These are phyloP conservation scores for Petrolisthes cinctipes DNA, from an alignment of 2,888 invertebrate species.

Conservation along the genomic window DNA sequence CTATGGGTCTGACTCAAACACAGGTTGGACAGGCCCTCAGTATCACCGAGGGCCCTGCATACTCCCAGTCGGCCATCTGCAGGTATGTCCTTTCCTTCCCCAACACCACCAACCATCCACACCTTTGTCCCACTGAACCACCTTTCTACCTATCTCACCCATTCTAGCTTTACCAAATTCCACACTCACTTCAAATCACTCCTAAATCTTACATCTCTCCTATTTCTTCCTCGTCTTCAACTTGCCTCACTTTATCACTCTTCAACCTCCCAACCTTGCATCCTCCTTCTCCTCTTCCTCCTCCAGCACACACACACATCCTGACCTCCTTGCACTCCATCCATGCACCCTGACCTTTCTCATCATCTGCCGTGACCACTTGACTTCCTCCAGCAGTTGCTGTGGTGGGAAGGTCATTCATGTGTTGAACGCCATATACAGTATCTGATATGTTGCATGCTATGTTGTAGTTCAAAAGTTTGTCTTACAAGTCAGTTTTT, in stretches of 20 bases:
- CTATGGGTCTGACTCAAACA: slow-evolving; percentile 92
- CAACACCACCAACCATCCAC: background rate
- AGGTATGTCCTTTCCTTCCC: slow-evolving; percentile 79
- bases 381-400: background rate
- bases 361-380: background rate
- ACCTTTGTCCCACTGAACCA: background rate
- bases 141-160: background rate
- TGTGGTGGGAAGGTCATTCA: background rate
- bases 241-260: background rate
- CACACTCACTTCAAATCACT: too few species aligned
- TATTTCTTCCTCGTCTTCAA: background rate
- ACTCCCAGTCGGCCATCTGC: slow-evolving; percentile 99
- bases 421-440: background rate
- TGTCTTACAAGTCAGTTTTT: background rate
- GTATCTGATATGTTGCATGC: slow-evolving; percentile 43
- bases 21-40: slow-evolving; percentile 97
- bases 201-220: too few species aligned
- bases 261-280: too few species aligned
- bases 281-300: background rate
- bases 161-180: background rate
- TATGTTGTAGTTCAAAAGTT: slow-evolving; percentile 33
- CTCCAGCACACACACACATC: background rate
- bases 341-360: background rate
- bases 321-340: background rate
- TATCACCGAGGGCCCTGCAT: slow-evolving; percentile 96